Base-by-base conservation (phyloP, 2,888 invertebrate species). In the Masnerella sp. region DNA sequence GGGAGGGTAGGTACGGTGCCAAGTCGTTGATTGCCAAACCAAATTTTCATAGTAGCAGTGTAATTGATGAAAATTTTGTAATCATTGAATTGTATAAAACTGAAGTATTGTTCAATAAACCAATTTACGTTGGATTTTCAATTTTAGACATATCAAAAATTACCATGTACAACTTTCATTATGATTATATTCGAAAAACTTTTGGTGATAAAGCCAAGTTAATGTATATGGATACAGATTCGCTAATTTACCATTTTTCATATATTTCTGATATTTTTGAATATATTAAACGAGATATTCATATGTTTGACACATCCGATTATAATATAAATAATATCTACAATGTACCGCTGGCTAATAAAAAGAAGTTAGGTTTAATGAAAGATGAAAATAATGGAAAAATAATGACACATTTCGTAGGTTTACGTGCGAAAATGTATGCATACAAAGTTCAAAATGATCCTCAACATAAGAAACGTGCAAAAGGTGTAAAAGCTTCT, bases 311-410 rank as follows among this genome's bases (percentile, higher is more conserved):
- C 77, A 83, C 82, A 7, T 59, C 36, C 1, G 28, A 59, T 25
- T 82, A 81, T 7, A 69, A 76, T 45, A 1, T n/a, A 0, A 36
- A 75, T 34, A 84, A 84, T 77, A 5, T 51, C 5, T 81, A 79
- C 52, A 47, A 67, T 7, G 79, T 83, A 18, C 77, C 78, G 0
- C 52, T 52, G 54, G 78, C 47, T 0, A 42, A 20, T 22, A 82
- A 82, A 43, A 83, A 81, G 69, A 11, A 30, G 0, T 17, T 42
- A 11, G 54, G 18, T 4, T 17, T 83, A 32, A 81, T 85, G 79
- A 84, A 85, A 71, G 83, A 84, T 75, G 84, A 85, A 62, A 76
- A 74, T 18, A 76, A 75, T 20, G 81, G 81, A 4, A 59, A 74
- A 64, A 77, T 81, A n/a, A 81, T 84, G 74, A 79, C 71, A 0